These are phyloP conservation scores for Plumapathes pennacea DNA, from an alignment of 92 coral and sea anemone species.

Conservation along the genomic window DNA sequence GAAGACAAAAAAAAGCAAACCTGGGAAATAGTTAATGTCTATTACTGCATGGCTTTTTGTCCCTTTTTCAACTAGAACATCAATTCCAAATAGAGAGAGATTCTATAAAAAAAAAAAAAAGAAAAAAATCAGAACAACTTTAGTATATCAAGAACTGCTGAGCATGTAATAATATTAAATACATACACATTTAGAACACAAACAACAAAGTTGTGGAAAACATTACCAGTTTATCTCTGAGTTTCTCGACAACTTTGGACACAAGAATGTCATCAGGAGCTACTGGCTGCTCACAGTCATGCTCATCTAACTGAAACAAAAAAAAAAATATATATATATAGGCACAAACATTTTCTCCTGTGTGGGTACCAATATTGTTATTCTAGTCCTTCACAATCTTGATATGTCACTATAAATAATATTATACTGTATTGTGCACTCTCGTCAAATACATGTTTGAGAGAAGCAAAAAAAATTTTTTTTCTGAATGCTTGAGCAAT, in stretches of 20 bases:
- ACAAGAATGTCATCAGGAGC: conserved; percentile 79
- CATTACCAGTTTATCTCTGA: conserved; percentile 80
- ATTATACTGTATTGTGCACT: too few relatives aligned
- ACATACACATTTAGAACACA: not conserved
- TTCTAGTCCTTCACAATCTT: too few relatives aligned
- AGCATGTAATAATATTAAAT: not conserved
- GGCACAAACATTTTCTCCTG: too few relatives aligned
- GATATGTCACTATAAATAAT: too few relatives aligned
- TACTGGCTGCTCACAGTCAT: conserved; percentile 49
- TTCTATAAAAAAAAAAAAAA: conserved; percentile 38
- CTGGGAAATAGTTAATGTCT: conserved; percentile 97
- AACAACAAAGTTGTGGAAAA: not conserved
- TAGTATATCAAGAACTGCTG: not conserved
- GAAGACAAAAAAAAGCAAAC: too few relatives aligned
- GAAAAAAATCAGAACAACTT: not conserved
- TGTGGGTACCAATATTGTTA: too few relatives aligned
- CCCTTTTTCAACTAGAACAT: conserved; percentile 92
- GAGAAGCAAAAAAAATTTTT: too few relatives aligned
- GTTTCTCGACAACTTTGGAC: conserved; percentile 67
- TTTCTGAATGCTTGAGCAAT: too few relatives aligned
- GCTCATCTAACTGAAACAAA: conserved; percentile 67
- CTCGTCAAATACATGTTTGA: too few relatives aligned
- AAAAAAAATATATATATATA: not conserved
- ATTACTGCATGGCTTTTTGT: conserved; percentile 87
- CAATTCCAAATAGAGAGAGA: conserved; percentile 92